phyloP scores from a whole-genome alignment of 2,888 invertebrate genomes.

The Hybos culiciformis region DNA sequence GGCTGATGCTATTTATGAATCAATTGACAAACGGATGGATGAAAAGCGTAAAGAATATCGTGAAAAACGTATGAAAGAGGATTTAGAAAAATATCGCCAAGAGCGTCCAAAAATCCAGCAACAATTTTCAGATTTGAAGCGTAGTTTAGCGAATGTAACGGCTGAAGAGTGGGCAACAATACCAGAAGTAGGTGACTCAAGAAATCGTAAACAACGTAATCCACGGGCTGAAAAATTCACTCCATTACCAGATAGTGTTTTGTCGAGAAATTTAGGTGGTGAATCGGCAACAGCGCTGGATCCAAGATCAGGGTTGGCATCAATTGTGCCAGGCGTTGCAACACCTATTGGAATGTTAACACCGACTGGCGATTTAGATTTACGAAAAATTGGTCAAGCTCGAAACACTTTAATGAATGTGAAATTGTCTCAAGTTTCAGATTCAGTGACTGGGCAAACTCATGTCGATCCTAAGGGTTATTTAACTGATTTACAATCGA shows the following conservation, averaged over 20 bases:
- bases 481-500: slow-evolving; percentile 96
- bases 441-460: slow-evolving; percentile 97
- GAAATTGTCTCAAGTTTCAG: slow-evolving; percentile 91
- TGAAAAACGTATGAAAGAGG: slow-evolving; percentile 76
- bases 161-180: slow-evolving; percentile 95
- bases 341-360: slow-evolving; percentile 82
- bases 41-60: slow-evolving; percentile 95
- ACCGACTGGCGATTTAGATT: slow-evolving; percentile 84
- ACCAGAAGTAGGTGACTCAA: slow-evolving; percentile 98
- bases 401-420: slow-evolving; percentile 99
- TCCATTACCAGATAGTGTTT: slow-evolving; percentile 89
- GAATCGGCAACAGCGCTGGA: slow-evolving; percentile 68
- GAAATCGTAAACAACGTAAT: slow-evolving; percentile 92
- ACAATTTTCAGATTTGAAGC: slow-evolving; percentile 94
- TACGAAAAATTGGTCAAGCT: slow-evolving; percentile 97
- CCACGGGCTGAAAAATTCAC: slow-evolving; percentile 94
- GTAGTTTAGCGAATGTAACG: slow-evolving; percentile 66
- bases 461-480: slow-evolving; percentile 99
- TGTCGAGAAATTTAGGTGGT: slow-evolving; percentile 74
- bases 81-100: slow-evolving; percentile 93
- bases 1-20: slow-evolving; percentile 97
- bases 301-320: slow-evolving; percentile 70
- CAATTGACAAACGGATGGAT: slow-evolving; percentile 97
- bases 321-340: slow-evolving; percentile 72
- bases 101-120: slow-evolving; percentile 98